Evolutionary conservation across 2,888 invertebrate genomes (phyloP).

Genomic region (Meandrusa payeni): DNA sequence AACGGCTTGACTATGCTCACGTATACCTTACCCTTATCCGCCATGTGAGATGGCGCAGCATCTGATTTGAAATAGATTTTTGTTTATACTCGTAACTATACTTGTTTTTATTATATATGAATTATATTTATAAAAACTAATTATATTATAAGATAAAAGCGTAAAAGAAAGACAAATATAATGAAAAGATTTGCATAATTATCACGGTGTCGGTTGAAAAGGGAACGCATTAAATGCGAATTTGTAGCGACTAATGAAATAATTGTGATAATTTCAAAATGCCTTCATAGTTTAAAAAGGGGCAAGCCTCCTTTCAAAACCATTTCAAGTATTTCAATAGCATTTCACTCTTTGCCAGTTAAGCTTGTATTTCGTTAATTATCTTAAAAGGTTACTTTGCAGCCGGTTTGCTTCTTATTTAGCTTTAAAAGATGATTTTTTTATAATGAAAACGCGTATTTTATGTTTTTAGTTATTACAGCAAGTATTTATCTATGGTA

Average conservation of each 20-base stretch:
- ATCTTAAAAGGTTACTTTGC: conserved; percentile 20
- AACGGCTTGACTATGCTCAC: no score
- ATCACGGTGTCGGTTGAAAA: conserved; percentile 3
- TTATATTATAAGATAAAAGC: no score
- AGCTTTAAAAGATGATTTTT: conserved; percentile 4
- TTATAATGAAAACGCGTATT: conserved; percentile 2
- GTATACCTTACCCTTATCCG: no score
- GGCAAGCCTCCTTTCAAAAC: neutral
- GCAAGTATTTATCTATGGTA: no score
- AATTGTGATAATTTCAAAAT: conserved; percentile 18
- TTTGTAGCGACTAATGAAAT: conserved; percentile 14
- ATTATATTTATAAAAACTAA: no score
- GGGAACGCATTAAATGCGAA: neutral
- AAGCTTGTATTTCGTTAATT: conserved; percentile 16
- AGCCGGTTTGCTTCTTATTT: conserved; percentile 7
- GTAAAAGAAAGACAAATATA: no score
- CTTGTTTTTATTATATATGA: no score
- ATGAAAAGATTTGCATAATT: neutral
- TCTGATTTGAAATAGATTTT: no score
- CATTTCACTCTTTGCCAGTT: conserved; percentile 15
- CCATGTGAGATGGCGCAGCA: no score
- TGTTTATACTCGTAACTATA: no score
- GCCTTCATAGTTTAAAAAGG: conserved; percentile 17
- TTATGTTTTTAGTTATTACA: conserved; percentile 1
- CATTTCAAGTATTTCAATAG: conserved; percentile 15